phyloP scores from a whole-genome alignment of 2,113 vertebrate species.

The Carettochelys insculpta region DNA sequence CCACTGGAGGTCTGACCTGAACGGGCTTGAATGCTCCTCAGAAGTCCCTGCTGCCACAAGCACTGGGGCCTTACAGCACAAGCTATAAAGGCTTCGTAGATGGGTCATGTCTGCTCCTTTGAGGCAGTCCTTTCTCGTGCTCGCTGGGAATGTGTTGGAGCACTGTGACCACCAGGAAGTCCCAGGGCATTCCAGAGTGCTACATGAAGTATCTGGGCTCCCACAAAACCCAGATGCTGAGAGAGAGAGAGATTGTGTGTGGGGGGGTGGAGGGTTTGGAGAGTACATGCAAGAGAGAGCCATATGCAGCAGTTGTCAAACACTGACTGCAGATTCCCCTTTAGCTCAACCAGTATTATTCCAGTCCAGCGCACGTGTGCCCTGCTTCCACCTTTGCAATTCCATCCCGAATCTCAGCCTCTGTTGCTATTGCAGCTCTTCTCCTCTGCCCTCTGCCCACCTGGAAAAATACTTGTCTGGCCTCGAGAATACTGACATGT shows the following conservation, averaged over 20 bases:
- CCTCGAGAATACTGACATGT: neutral
- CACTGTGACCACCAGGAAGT: no score
- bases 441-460: no score
- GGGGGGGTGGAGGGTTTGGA: neutral
- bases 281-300: rapidly evolving
- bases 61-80: neutral
- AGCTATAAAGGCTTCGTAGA: neutral
- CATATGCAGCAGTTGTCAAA: neutral
- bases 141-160: rapidly evolving
- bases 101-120: neutral
- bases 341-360: neutral
- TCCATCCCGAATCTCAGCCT: neutral
- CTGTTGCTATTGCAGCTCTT: neutral
- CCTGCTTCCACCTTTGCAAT: neutral
- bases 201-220: rapidly evolving
- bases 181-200: rapidly evolving
- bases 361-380: neutral
- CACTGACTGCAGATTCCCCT: rapidly evolving
- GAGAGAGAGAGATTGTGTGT: no score
- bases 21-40: neutral
- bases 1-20: neutral
- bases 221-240: neutral
- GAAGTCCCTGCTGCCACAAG: neutral
- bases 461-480: no score
- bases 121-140: neutral